Percentiles rank a stretch among this genome's conserved stretches.
Evolutionary conservation across 2,113 vertebrate species (phyloP).

Genomic region (Dendrocopos noguchii): DNA sequence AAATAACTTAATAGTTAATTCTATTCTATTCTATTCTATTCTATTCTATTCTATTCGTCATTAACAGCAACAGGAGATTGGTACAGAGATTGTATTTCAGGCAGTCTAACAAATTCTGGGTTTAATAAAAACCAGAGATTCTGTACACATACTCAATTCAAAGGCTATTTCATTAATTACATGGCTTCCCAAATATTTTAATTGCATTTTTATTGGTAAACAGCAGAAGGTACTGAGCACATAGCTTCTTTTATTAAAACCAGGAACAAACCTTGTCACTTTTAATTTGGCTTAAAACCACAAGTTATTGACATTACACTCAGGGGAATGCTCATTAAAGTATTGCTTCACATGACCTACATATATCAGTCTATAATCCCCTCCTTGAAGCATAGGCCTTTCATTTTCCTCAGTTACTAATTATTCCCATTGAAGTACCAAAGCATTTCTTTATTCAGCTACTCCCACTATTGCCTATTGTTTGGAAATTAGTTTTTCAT

Average conservation of each 20-base stretch:
- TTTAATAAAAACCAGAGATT: slow-evolving; percentile 10
- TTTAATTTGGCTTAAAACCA: slow-evolving; percentile 35
- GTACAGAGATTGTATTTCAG: neutral
- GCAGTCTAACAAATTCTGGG: neutral
- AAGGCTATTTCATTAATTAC: slow-evolving; percentile 4
- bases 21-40: too few species aligned
- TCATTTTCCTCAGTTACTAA: slow-evolving; percentile 28
- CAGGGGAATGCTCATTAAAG: slow-evolving; percentile 31
- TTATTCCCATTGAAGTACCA: slow-evolving; percentile 14
- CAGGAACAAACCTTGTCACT: slow-evolving; percentile 21
- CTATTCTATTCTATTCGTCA: neutral
- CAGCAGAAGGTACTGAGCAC: slow-evolving; percentile 20
- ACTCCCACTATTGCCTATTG: neutral
- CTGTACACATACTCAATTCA: neutral
- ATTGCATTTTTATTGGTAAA: slow-evolving; percentile 33
- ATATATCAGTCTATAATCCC: slow-evolving; percentile 20
- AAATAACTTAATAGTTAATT: neutral
- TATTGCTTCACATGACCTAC: slow-evolving; percentile 39
- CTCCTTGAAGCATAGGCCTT: neutral
- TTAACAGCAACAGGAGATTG: neutral
- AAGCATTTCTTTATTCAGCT: slow-evolving; percentile 5
- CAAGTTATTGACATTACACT: slow-evolving; percentile 24
- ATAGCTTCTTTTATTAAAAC: slow-evolving; percentile 35
- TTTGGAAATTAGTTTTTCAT: slow-evolving; percentile 44
- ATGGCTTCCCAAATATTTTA: slow-evolving; percentile 25